Evolutionary conservation across 2,888 invertebrate genomes (phyloP).

Genomic region (Ectemnius cavifrons): DNA sequence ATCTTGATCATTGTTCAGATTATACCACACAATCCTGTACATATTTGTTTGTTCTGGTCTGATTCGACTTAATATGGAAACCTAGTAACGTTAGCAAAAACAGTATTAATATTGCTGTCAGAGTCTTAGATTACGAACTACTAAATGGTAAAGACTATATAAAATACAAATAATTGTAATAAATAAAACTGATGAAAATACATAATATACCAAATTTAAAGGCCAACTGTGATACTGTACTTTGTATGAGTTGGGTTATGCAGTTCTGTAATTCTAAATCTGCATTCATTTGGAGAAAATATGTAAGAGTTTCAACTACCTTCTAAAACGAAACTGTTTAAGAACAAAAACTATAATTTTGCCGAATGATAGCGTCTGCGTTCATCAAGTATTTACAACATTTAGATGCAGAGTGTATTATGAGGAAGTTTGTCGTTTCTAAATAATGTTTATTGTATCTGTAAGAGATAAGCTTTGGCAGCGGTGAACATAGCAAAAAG

Average conservation of each 20-base stretch:
- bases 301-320: not conserved
- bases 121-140: conserved; percentile 10
- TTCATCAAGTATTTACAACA: conserved; percentile 19
- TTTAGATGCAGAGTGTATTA: conserved; percentile 31
- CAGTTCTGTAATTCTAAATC: conserved; percentile 27
- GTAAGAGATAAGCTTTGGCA: conserved; percentile 6
- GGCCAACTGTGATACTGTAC: conserved; percentile 42
- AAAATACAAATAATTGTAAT: conserved; percentile 44
- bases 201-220: conserved; percentile 23
- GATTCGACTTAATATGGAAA: conserved; percentile 18
- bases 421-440: conserved; percentile 15
- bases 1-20: not conserved
- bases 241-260: conserved; percentile 23
- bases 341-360: not conserved
- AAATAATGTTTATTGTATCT: conserved; percentile 11
- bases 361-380: not conserved
- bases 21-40: not conserved
- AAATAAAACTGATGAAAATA: conserved; percentile 44
- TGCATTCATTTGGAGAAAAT: conserved; percentile 13
- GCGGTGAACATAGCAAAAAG: conserved; percentile 20
- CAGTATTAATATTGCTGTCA: conserved; percentile 26
- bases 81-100: conserved; percentile 32
- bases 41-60: conserved; percentile 11
- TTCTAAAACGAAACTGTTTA: not conserved
- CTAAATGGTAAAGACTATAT: conserved; percentile 26